These are phyloP conservation scores for Microchrysa polita DNA, from an alignment of 2,888 invertebrate species.

Conservation along the genomic window DNA sequence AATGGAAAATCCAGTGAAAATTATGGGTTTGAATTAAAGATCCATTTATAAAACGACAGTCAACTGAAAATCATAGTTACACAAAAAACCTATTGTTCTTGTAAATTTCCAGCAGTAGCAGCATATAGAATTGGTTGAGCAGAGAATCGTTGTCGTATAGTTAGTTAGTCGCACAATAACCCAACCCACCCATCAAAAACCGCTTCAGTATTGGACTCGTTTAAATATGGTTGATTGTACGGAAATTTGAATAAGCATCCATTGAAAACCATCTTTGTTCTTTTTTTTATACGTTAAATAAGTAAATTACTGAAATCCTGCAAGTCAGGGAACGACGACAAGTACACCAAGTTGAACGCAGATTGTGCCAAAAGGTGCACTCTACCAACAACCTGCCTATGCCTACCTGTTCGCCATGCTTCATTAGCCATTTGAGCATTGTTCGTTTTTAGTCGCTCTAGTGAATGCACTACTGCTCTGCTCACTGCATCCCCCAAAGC, in stretches of 20 bases:
- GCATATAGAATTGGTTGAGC: too few species aligned
- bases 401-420: conserved; percentile 41
- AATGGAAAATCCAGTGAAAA: background rate
- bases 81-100: conserved; percentile 2
- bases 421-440: conserved; percentile 15
- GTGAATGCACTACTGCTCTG: too few species aligned
- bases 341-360: background rate
- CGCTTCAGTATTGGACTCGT: background rate
- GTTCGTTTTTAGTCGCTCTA: background rate
- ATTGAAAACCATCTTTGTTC: conserved; percentile 12
- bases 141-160: too few species aligned
- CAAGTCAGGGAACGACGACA: background rate
- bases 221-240: conserved; percentile 13
- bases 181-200: background rate
- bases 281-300: too few species aligned
- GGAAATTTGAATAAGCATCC: conserved; percentile 35
- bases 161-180: background rate
- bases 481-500: background rate
- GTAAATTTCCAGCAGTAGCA: background rate
- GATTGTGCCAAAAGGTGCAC: background rate
- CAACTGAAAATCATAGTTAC: conserved; percentile 7
- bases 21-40: conserved; percentile 28
- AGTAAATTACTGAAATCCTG: background rate
- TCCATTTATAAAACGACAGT: conserved; percentile 22
- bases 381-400: too few species aligned